Conservation (phyloP, 2,888 invertebrate species). For the Artemia sinica region DNA sequence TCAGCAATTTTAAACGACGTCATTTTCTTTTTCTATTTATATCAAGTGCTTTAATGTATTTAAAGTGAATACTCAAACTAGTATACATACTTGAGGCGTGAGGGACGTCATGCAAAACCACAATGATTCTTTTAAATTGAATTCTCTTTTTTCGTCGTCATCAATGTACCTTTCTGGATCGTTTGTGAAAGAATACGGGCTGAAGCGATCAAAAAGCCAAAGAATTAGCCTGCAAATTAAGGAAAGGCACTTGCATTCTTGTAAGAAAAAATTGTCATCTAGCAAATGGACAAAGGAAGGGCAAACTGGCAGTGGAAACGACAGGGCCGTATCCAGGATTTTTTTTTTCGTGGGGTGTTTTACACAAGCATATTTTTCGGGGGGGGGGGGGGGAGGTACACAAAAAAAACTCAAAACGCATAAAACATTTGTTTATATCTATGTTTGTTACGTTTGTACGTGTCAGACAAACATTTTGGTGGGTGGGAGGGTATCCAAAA, state of each 20-base stretch:
- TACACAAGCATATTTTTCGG: no score
- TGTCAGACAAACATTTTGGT: no score
- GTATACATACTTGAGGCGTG: slow-evolving; percentile 55
- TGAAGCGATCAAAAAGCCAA: slow-evolving; percentile 93
- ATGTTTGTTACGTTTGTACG: no score
- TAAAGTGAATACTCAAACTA: not conserved
- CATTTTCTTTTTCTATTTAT: no score
- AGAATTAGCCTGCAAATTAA: slow-evolving; percentile 52
- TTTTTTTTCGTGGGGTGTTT: no score
- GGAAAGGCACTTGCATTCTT: not conserved
- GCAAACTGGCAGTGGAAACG: not conserved
- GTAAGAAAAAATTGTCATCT: not conserved
- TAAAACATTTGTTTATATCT: no score
- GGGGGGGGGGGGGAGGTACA: no score
- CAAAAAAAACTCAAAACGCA: no score
- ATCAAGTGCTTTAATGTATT: no score
- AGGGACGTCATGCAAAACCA: slow-evolving; percentile 99
- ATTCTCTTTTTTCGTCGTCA: slow-evolving; percentile 82
- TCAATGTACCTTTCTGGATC: slow-evolving; percentile 79
- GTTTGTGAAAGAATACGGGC: slow-evolving; percentile 90
- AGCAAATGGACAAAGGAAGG: not conserved
- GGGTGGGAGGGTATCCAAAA: no score
- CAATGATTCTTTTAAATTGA: slow-evolving; percentile 83
- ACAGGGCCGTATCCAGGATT: no score
- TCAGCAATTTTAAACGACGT: no score